phyloP scores from a whole-genome alignment of 1,140 invertebrate genomes.

The Philopotamus ludificatus region DNA sequence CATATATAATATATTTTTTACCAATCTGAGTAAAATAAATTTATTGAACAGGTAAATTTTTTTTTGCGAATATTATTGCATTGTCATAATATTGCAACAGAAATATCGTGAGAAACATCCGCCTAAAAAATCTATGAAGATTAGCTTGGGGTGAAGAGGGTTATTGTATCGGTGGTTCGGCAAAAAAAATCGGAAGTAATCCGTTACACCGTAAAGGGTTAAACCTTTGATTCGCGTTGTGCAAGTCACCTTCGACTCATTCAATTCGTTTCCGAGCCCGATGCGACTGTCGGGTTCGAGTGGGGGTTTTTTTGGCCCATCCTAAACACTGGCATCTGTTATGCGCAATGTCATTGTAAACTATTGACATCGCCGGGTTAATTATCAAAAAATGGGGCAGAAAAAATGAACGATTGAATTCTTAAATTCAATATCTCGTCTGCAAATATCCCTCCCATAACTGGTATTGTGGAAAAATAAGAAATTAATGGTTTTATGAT shows the following conservation, averaged over 20 bases:
- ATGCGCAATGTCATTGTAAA: constrained; percentile 15
- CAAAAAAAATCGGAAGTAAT: constrained; percentile 38
- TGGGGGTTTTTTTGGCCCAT: constrained; percentile 2
- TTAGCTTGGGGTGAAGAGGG: constrained; percentile 9
- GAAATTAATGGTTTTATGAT: constrained; percentile 31
- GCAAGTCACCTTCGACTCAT: constrained; percentile 32
- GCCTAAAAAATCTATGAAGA: not conserved
- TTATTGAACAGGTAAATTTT: constrained; percentile 34
- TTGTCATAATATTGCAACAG: constrained; percentile 28
- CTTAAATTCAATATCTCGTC: not conserved
- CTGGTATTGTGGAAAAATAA: constrained; percentile 17
- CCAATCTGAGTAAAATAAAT: too few relatives aligned
- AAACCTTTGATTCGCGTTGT: constrained; percentile 13
- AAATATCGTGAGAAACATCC: constrained; percentile 28
- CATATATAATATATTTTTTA: too few relatives aligned
- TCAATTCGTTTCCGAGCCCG: not conserved
- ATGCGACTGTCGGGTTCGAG: constrained; percentile 20
- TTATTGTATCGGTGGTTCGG: constrained; percentile 8
- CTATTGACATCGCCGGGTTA: not conserved
- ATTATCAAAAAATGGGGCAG: not conserved
- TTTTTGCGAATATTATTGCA: constrained; percentile 1
- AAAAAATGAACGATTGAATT: not conserved
- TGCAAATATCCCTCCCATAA: too few relatives aligned
- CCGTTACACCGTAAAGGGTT: constrained; percentile 33
- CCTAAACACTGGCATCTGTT: constrained; percentile 13